phyloP scores from a whole-genome alignment of 2,797 vertebrate species.

The Pseudochromis fuscus region DNA sequence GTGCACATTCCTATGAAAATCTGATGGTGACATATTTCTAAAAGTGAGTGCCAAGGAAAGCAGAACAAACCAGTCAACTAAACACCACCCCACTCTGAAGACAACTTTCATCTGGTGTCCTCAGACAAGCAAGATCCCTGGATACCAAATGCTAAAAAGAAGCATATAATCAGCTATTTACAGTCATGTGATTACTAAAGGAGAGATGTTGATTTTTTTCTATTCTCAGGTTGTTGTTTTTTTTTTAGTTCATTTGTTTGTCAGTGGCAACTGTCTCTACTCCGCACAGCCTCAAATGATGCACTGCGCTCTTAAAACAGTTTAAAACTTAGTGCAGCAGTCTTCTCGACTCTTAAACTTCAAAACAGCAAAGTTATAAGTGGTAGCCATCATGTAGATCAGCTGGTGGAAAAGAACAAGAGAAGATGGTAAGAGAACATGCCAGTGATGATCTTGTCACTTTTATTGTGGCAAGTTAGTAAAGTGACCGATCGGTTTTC shows the following conservation, averaged over 20 bases:
- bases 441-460: slow-evolving; percentile 58
- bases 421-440: slow-evolving; percentile 83
- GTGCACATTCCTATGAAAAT: slow-evolving; percentile 58
- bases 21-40: slow-evolving; percentile 47
- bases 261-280: slow-evolving; percentile 92
- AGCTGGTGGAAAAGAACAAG: slow-evolving; percentile 98
- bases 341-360: slow-evolving; percentile 99
- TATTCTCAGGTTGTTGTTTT: slow-evolving; percentile 80
- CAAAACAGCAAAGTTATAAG: slow-evolving; percentile 99
- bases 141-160: slow-evolving; percentile 84
- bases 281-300: slow-evolving; percentile 77
- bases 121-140: slow-evolving; percentile 68
- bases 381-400: slow-evolving; percentile 99
- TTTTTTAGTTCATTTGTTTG: slow-evolving; percentile 84
- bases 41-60: slow-evolving; percentile 64
- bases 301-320: slow-evolving; percentile 82
- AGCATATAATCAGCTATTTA: slow-evolving; percentile 93
- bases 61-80: slow-evolving; percentile 65
- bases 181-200: slow-evolving; percentile 89
- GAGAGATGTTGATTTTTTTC: slow-evolving; percentile 80
- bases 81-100: slow-evolving; percentile 64
- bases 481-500: slow-evolving; percentile 47
- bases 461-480: slow-evolving; percentile 56
- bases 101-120: slow-evolving; percentile 70
- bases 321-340: slow-evolving; percentile 99